Base-by-base conservation (phyloP, 2,113 vertebrate genomes). In the Potamarius usumacintae region DNA sequence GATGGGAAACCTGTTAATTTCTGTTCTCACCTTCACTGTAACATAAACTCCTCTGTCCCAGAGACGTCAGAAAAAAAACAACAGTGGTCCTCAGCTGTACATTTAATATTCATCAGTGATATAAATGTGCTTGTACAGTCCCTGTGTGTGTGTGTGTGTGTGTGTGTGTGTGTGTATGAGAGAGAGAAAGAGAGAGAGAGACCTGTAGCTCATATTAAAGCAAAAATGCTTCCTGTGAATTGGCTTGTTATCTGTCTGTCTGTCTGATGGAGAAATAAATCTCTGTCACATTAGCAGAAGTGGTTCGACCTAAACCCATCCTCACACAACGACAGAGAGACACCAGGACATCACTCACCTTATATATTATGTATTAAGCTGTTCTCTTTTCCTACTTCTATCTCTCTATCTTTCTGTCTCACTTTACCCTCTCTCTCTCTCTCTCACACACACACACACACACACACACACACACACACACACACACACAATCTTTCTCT, bases 341-440 rank as follows among this genome's bases (percentile, higher is more conserved):
- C 85, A 53, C 52, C 18, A 83, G 85, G 88, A 89, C 88, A 62
- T 79, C 84, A 87, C 65, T n/a, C 82, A 81, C 20, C 63, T 82
- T 71, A 87, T 89, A 84, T 77, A 85, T 89, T 74, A 89, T 89
- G 78, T 78, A 87, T 85, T 87, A 87, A 48, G 67, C 63, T 71
- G n/a, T 71, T 48, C 79, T 34, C 48, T 67, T 65, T 53, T 83
- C 30, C 52, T 71, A 50, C 67, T 53, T 86, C 79, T 82, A 58
- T 72, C 78, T 60, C 30, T 71, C 48, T 20, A 78, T 79, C 57
- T 53, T n/a, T 84, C 83, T 83, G 22, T 67, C 82, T 83, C 82
- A 83, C 42, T 65, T 67, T 67, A 60, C 83, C 53, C 22, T 55
- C 62, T 69, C 80, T 30, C 82, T 27, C 58, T 72, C 69, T 72